phyloP scores from a whole-genome alignment of 2,888 invertebrate genomes.

The Euclidia mi region DNA sequence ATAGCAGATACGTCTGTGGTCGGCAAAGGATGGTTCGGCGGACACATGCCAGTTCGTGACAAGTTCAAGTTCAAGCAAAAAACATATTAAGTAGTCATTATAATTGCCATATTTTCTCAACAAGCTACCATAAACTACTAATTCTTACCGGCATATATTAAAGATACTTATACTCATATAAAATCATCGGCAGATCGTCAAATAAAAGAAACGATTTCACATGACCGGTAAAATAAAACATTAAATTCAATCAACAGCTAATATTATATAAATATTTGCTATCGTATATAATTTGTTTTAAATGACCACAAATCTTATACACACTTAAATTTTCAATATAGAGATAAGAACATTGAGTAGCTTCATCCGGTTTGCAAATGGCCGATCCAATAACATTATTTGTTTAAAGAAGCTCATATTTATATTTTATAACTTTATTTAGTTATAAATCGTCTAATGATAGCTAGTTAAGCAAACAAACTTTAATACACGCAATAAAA shows the following conservation, averaged over 20 bases:
- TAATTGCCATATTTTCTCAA: too few species aligned
- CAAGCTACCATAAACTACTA: too few species aligned
- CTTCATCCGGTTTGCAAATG: constrained; percentile 5
- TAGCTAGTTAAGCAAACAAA: constrained; percentile 39
- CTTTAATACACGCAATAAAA: constrained; percentile 44
- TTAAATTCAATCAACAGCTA: constrained; percentile 37
- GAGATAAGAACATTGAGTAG: constrained; percentile 35
- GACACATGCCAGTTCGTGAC: too few species aligned
- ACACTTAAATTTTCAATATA: constrained; percentile 43
- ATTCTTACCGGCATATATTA: too few species aligned
- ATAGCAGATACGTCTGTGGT: too few species aligned
- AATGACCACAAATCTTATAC: constrained; percentile 41
- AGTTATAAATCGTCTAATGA: constrained; percentile 38
- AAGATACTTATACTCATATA: too few species aligned
- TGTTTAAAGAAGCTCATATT: constrained; percentile 42
- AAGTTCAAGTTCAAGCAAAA: too few species aligned
- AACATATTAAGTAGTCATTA: too few species aligned
- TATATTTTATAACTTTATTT: constrained; percentile 54
- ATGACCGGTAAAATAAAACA: constrained; percentile 26
- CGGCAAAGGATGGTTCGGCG: too few species aligned
- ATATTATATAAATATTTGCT: constrained; percentile 35
- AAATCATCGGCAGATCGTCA: not conserved
- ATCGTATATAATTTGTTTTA: constrained; percentile 20
- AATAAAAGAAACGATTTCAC: constrained; percentile 3
- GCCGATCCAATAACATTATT: constrained; percentile 40